These are phyloP conservation scores for Ligdia adustata DNA, from an alignment of 2,888 invertebrate genomes.

Conservation along the genomic window DNA sequence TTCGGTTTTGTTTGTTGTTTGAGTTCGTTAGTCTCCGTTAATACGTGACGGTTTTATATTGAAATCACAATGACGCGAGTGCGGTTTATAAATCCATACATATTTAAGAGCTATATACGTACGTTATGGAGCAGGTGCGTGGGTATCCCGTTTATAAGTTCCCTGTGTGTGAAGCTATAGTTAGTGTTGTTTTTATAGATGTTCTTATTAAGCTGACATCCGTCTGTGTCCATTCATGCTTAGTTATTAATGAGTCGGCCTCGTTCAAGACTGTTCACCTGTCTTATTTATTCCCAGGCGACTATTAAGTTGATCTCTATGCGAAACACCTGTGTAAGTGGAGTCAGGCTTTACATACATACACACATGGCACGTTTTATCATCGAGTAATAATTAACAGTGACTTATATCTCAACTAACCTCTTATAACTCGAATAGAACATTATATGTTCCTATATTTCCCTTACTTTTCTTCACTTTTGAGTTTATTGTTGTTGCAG, in stretches of 20 bases:
- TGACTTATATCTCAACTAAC: too few relatives aligned
- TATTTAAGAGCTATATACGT: slow-evolving; percentile 13
- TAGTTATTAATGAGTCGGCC: slow-evolving; percentile 32
- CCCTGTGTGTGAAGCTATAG: slow-evolving; percentile 2
- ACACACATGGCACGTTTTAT: too few relatives aligned
- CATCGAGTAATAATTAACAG: too few relatives aligned
- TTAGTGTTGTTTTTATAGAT: slow-evolving; percentile 13
- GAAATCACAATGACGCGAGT: slow-evolving; percentile 34
- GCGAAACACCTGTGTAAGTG: slow-evolving; percentile 31
- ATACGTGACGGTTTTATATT: slow-evolving; percentile 35
- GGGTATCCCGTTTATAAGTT: background rate
- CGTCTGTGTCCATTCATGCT: slow-evolving; percentile 31
- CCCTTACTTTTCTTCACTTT: too few relatives aligned
- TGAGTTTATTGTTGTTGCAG: too few relatives aligned
- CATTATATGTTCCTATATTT: too few relatives aligned
- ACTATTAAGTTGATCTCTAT: slow-evolving; percentile 13
- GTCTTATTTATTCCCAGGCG: slow-evolving; percentile 18
- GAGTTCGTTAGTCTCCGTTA: slow-evolving; percentile 39
- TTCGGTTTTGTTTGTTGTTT: slow-evolving; percentile 39
- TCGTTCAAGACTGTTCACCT: slow-evolving; percentile 28
- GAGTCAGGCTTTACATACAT: too few relatives aligned
- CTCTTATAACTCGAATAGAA: too few relatives aligned
- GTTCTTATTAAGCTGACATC: slow-evolving; percentile 25
- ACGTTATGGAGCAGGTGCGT: too few relatives aligned
- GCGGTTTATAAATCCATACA: slow-evolving; percentile 22